Evolutionary conservation across 2,888 invertebrate species (phyloP).

Genomic region (Ernsta delagoae): DNA sequence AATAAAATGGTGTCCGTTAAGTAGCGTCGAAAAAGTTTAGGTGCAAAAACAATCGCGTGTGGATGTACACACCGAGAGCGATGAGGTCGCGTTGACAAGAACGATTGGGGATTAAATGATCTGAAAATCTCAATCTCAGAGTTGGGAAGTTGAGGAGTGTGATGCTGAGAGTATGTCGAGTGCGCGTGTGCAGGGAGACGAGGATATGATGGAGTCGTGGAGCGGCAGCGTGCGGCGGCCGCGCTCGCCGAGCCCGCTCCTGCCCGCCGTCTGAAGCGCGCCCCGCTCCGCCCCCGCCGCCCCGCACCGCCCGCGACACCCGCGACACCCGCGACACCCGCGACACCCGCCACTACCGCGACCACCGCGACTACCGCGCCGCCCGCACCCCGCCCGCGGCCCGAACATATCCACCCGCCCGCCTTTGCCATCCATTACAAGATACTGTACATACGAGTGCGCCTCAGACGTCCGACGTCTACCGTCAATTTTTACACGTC

Average conservation of each 20-base stretch:
- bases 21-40: slow-evolving; percentile 20
- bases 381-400: too few species aligned
- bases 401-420: too few species aligned
- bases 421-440: too few species aligned
- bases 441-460: too few species aligned
- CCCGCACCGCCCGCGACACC: too few species aligned
- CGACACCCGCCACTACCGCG: too few species aligned
- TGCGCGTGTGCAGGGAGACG: slow-evolving; percentile 86
- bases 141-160: slow-evolving; percentile 83
- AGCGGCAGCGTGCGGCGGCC: too few species aligned
- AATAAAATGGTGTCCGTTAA: slow-evolving; percentile 7
- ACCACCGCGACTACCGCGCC: too few species aligned
- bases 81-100: slow-evolving; percentile 16
- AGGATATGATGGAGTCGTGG: slow-evolving; percentile 83
- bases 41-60: slow-evolving; percentile 37
- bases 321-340: too few species aligned
- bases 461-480: slow-evolving; percentile 23
- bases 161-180: slow-evolving; percentile 84
- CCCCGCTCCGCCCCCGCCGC: too few species aligned
- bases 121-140: slow-evolving; percentile 82
- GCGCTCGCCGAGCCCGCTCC: too few species aligned
- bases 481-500: slow-evolving; percentile 11
- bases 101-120: slow-evolving; percentile 63
- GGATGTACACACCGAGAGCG: slow-evolving; percentile 36
- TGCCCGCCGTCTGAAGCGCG: too few species aligned